Evolutionary conservation across 1,140 invertebrate species (phyloP).

Genomic region (Mycetomoellerius zeteki): DNA sequence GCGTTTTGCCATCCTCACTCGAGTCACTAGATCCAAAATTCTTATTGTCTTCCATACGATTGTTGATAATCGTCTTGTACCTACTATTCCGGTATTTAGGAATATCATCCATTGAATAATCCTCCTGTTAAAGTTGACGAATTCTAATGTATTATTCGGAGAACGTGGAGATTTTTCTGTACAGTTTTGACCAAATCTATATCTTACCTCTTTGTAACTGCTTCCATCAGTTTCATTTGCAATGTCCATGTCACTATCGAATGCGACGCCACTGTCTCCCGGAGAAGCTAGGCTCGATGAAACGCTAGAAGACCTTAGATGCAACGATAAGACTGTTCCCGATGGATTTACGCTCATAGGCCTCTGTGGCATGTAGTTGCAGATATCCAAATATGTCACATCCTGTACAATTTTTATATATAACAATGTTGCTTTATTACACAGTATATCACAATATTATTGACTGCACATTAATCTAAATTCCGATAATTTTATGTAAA

Average conservation of each 20-base stretch:
- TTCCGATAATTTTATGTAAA: conserved; percentile 27
- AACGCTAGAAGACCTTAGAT: conserved; percentile 83
- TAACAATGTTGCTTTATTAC: conserved; percentile 19
- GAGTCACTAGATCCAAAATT: conserved; percentile 84
- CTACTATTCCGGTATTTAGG: conserved; percentile 84
- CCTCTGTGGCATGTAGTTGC: conserved; percentile 86
- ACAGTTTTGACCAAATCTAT: neutral
- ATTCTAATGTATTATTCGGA: neutral
- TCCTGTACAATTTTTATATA: conserved; percentile 77
- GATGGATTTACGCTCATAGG: conserved; percentile 86
- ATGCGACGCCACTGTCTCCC: conserved; percentile 85
- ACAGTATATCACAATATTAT: neutral
- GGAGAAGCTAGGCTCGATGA: conserved; percentile 86
- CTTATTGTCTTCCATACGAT: conserved; percentile 81
- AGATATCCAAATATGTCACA: conserved; percentile 85
- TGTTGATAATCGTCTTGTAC: conserved; percentile 79
- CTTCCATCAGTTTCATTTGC: conserved; percentile 85
- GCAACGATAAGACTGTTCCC: conserved; percentile 83
- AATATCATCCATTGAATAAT: conserved; percentile 83
- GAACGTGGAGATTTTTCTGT: neutral
- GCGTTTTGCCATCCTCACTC: conserved; percentile 84
- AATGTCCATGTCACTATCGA: conserved; percentile 86
- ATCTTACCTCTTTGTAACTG: conserved; percentile 84
- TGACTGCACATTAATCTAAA: conserved; percentile 5
- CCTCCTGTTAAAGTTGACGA: conserved; percentile 78